Percentiles rank a stretch among this genome's conserved stretches.
These are phyloP conservation scores for Patiria miniata DNA, from an alignment of 35 echinoderm and acorn worm species.

Conservation along the genomic window DNA sequence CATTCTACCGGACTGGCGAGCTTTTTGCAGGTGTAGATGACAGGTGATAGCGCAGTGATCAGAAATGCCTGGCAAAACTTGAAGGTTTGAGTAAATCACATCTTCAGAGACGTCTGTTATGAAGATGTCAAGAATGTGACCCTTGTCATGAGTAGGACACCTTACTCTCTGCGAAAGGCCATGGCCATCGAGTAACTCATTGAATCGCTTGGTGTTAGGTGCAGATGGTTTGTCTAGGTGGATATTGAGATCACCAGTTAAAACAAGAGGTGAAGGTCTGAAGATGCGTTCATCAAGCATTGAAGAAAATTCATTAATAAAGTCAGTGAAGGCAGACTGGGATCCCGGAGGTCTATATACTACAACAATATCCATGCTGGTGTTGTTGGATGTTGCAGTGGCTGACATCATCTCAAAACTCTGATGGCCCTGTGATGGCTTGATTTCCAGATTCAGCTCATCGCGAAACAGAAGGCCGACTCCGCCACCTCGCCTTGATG, in stretches of 20 bases:
- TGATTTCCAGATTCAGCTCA: neutral
- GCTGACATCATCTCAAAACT: neutral
- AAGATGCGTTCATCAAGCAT: conserved; percentile 14
- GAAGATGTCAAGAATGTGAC: conserved; percentile 39
- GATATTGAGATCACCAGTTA: conserved; percentile 33
- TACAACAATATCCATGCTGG: neutral
- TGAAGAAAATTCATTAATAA: neutral
- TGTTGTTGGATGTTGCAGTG: neutral
- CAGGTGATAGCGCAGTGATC: conserved; percentile 24
- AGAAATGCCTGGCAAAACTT: conserved; percentile 4
- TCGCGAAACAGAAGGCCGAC: conserved; percentile 1
- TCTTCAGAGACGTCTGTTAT: too few relatives aligned
- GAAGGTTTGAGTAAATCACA: too few relatives aligned
- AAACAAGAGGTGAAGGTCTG: conserved; percentile 13
- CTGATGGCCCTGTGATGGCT: neutral
- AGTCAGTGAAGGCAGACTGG: neutral
- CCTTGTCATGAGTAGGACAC: conserved; percentile 25
- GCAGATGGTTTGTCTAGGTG: conserved; percentile 24
- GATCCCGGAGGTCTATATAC: neutral
- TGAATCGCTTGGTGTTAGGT: neutral
- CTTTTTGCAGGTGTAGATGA: neutral
- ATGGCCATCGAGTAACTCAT: neutral
- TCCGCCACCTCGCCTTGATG: neutral
- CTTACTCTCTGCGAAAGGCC: conserved; percentile 4
- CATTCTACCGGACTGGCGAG: neutral